Percentiles rank a stretch among this genome's conserved stretches.
These are phyloP conservation scores for Chionomys nivalis DNA, from an alignment of 2,113 vertebrate species.

Conservation along the genomic window DNA sequence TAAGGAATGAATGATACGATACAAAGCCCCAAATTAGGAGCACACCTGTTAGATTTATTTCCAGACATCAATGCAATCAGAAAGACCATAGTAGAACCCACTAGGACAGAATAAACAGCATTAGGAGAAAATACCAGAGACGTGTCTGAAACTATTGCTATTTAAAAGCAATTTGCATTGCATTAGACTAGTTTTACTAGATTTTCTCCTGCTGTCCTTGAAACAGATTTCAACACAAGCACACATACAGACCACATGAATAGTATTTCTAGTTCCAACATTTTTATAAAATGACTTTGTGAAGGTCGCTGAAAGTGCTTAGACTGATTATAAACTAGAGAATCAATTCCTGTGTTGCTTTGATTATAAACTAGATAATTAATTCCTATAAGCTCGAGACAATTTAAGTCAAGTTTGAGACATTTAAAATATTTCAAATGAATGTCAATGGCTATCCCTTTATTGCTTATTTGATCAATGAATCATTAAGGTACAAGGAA, in stretches of 20 bases:
- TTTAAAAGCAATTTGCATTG: slow-evolving; percentile 6
- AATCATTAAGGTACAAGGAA: background rate
- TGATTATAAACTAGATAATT: background rate
- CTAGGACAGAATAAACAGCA: background rate
- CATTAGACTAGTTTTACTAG: background rate
- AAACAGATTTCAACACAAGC: background rate
- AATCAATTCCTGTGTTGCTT: background rate
- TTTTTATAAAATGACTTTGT: background rate
- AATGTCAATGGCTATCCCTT: background rate
- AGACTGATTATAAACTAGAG: background rate
- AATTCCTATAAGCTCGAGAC: background rate
- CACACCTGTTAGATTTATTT: background rate
- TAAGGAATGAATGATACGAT: background rate
- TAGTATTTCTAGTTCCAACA: background rate
- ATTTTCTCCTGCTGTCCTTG: background rate
- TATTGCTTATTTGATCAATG: background rate
- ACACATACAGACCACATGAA: background rate
- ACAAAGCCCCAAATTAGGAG: background rate
- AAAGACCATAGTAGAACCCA: background rate
- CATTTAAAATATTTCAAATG: background rate
- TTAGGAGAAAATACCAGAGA: background rate
- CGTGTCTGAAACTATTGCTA: background rate
- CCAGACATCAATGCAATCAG: background rate
- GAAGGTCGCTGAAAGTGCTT: background rate
- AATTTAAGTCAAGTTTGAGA: background rate